Base-by-base conservation (phyloP, 2,888 invertebrate genomes). In the Macroteleia sp. region DNA sequence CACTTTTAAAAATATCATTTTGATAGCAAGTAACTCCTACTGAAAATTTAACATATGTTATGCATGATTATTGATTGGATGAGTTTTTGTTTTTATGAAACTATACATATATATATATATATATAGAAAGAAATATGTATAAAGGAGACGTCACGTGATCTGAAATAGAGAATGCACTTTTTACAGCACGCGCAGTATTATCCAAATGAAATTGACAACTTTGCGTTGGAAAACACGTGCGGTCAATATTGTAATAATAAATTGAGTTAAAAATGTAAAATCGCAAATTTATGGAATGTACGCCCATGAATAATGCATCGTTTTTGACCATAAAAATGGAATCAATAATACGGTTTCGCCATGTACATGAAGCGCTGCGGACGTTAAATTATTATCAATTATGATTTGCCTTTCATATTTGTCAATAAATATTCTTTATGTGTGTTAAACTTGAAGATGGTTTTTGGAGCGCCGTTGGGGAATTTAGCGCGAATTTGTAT, bases 371-470 rank as follows among this genome's bases (percentile, higher is more conserved):
- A 74, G 22, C 61, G 46, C 56, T 19, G 57, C 19, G 50, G 48
- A 59, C 28, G 66, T 61, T 74, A 54, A 74, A 74, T 74, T 74
- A 74, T 74, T 74, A 74, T 74, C 74, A 74, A 74, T 74, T 74
- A 74, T 61, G 59, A 74, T 74, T 74, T 66, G 59, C 57, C 66
- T 74, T 66, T 74, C 59, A 67, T 67, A 61, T 75, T 67, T 67
- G 54, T 67, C 74, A 52, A 75, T 75, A 67, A 67, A 75, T 74
- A 74, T 66, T 66, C 66, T 66, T 74, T 66, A 59, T 66, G 66
- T 44, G 46, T 17, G 52, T 56, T 44, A 25, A 52, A 57, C 25
- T 56, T 14, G 57, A 74, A 66, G 74, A 66, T 52, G 66, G 6
- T 57, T 52, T 74, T 66, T 32, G 19, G 20, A 20, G 28, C 22